These are phyloP conservation scores for Siniperca undulata DNA, from an alignment of 2,797 vertebrate genomes.

Conservation along the genomic window DNA sequence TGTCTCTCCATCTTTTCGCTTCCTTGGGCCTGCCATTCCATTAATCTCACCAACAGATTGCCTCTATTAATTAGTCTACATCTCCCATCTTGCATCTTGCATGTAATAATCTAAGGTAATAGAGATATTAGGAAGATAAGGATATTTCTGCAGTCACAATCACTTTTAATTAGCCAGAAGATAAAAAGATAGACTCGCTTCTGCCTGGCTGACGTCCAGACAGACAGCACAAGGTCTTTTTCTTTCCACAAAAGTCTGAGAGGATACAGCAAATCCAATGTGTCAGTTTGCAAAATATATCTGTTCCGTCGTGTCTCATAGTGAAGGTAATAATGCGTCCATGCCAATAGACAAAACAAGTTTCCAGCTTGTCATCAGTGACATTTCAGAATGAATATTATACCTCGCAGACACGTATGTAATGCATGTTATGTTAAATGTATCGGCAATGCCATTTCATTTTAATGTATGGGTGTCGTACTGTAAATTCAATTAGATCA, in stretches of 20 bases:
- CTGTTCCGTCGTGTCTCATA: conserved; percentile 27
- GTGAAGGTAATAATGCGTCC: conserved; percentile 45
- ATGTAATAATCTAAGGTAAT: conserved; percentile 78
- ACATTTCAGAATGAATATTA: conserved; percentile 39
- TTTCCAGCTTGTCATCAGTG: conserved; percentile 34
- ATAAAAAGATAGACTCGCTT: conserved; percentile 62
- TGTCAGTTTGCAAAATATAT: conserved; percentile 56
- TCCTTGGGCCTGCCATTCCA: conserved; percentile 62
- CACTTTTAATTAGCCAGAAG: conserved; percentile 74
- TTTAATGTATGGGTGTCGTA: conserved; percentile 17
- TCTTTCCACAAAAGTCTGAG: conserved; percentile 29
- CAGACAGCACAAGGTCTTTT: conserved; percentile 44
- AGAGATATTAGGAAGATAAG: conserved; percentile 76
- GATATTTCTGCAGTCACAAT: conserved; percentile 66
- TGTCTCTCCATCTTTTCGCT: conserved; percentile 67
- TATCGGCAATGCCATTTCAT: conserved; percentile 41
- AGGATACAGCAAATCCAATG: conserved; percentile 36
- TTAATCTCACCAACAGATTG: conserved; percentile 80
- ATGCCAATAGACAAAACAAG: conserved; percentile 48
- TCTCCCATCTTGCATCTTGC: conserved; percentile 75
- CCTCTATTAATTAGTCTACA: conserved; percentile 79
- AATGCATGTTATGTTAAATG: conserved; percentile 19
- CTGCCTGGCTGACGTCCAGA: conserved; percentile 40
- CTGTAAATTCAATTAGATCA: conserved; percentile 57
- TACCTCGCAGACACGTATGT: conserved; percentile 2